Evolutionary conservation across 2,113 vertebrate genomes (phyloP), one percentile per base, ranked within the genome.

Genomic region (Plectropomus leopardus): DNA sequence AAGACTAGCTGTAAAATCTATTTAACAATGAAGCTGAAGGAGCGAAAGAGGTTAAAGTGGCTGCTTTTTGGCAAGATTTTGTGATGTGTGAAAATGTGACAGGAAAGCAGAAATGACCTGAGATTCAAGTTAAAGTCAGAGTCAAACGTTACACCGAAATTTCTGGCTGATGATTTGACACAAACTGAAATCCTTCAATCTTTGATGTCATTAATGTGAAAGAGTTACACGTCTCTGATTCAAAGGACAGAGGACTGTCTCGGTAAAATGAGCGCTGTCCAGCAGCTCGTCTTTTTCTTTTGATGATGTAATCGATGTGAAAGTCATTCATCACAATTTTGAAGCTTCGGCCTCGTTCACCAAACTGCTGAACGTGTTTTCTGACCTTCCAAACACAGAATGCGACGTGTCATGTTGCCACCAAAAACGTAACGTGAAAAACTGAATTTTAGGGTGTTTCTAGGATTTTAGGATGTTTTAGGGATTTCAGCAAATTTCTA

Each of bases 301-400:
- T 57, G 23, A 48, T 58, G 53, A 58, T 58, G 53, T 34, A 58
- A 4, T 17, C 51, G 59, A 5, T 4, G 0, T 72, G 36, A 11
- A 64, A 71, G 32, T 45, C 66, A 51, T 81, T 68, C 70, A 67
- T 11, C 42, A 58, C 58, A 65, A 65, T 54, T 14, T 42, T 4
- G 34, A 50, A 72, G 66, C 51, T 51, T 36, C 9, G 51, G n/a
- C 53, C 9, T 36, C 26, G 40, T 28, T 28, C 28, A 58, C 40
- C 23, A 57, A 58, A 32, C 40, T 58, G 23, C 17, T n/a, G 17
- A 70, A 69, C 40, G n/a, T 51, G 48, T 51, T 21, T 51, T 11
- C n/a, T 28, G 26, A 57, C 16, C 26, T 57, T 57, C 30, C 54
- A 19, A 8, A 30, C 26, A 28, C 54, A 30, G 54, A 57, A 30